Evolutionary conservation across 2,113 vertebrate species (phyloP).

Genomic region (Sula dactylatra): DNA sequence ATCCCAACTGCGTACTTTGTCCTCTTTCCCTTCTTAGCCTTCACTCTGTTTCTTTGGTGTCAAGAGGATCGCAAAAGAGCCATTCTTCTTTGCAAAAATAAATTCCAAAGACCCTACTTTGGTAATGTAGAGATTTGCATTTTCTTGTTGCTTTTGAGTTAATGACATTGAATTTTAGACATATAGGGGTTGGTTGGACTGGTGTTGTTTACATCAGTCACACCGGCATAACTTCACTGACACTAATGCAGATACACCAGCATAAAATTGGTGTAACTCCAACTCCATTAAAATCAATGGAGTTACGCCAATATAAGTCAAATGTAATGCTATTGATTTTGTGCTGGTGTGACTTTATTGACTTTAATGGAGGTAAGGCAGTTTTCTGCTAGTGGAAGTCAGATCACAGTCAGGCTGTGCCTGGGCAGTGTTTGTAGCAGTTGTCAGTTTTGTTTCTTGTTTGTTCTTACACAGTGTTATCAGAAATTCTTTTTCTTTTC

Average conservation of each 20-base stretch:
- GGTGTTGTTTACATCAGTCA: neutral
- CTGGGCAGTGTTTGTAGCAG: neutral
- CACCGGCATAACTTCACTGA: neutral
- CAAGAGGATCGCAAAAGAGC: neutral
- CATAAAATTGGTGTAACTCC: slow-evolving; percentile 36
- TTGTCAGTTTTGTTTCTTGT: neutral
- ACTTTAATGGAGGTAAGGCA: neutral
- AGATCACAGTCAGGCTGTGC: fast-evolving
- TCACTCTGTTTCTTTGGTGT: neutral
- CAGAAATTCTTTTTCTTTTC: neutral
- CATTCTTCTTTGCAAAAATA: neutral
- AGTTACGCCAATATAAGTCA: neutral
- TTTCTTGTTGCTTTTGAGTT: neutral
- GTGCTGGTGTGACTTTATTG: slow-evolving; percentile 25
- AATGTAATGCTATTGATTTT: neutral
- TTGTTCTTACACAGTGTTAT: neutral
- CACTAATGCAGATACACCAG: slow-evolving; percentile 8
- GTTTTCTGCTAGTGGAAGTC: neutral
- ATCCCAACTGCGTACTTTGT: slow-evolving; percentile 73
- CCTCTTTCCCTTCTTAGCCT: slow-evolving; percentile 39
- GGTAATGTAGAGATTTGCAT: slow-evolving; percentile 50
- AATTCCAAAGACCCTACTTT: neutral
- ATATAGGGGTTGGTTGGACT: neutral
- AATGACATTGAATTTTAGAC: neutral
- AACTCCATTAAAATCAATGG: neutral